These are phyloP conservation scores for Formica aserva DNA, from an alignment of 2,888 invertebrate genomes.

Conservation along the genomic window DNA sequence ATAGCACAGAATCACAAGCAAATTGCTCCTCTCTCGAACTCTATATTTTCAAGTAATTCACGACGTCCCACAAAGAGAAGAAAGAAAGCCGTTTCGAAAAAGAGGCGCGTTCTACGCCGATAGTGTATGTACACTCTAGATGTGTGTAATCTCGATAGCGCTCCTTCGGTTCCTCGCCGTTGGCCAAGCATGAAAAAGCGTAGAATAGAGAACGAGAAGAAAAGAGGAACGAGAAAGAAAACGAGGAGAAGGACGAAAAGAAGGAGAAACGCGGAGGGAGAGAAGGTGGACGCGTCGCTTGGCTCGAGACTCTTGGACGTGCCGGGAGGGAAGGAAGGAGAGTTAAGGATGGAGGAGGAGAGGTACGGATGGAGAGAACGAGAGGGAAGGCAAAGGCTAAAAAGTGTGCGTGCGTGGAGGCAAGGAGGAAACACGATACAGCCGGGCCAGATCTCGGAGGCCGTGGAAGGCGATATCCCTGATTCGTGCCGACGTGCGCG, in stretches of 20 bases:
- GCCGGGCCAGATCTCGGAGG: slow-evolving; percentile 77
- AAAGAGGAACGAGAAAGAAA: background rate
- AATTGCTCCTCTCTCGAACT: slow-evolving; percentile 4
- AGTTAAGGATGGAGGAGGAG: background rate
- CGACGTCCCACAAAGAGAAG: slow-evolving; percentile 24
- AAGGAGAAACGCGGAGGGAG: background rate
- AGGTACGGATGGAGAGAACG: slow-evolving; percentile 30
- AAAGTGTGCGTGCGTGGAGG: slow-evolving; percentile 66
- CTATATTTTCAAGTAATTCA: slow-evolving; percentile 12
- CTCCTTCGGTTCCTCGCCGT: slow-evolving; percentile 62
- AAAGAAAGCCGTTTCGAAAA: slow-evolving; percentile 45
- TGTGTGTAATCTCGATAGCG: slow-evolving; percentile 61
- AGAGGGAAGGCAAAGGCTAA: slow-evolving; percentile 59
- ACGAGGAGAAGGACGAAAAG: background rate
- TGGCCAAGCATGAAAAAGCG: slow-evolving; percentile 69
- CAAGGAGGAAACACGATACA: slow-evolving; percentile 80
- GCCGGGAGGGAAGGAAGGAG: slow-evolving; percentile 5
- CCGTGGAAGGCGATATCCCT: slow-evolving; percentile 84
- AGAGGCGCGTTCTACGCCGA: slow-evolving; percentile 35
- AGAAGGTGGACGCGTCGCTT: slow-evolving; percentile 27
- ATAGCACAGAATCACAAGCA: too few species aligned
- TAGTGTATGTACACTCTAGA: slow-evolving; percentile 43
- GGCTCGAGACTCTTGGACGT: slow-evolving; percentile 10
- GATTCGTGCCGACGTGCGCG: slow-evolving; percentile 83
- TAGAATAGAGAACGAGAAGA: background rate